Base-by-base conservation (phyloP, 2,888 invertebrate genomes). In the Zelleria hepariella region DNA sequence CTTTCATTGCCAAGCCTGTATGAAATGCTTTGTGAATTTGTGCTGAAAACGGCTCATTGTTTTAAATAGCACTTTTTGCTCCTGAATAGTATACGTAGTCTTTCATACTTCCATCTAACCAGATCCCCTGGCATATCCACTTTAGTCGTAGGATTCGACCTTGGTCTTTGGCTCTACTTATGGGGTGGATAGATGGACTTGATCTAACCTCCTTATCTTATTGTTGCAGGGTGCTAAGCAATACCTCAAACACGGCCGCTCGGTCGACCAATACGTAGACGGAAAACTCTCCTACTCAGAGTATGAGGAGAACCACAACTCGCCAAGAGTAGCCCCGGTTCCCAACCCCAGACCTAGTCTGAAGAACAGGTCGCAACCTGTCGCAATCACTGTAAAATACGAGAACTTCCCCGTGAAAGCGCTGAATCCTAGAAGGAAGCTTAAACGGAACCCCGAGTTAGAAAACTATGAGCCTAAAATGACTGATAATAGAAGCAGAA, bases 251-350 rank as follows among this genome's bases (percentile, higher is more conserved):
- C 93, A 93, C 81, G 94, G 93, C 51, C 91, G 94, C 58, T 94
- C 94, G 65, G 92, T 94, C 65, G 94, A 94, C 78, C 94, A 94
- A 70, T 94, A 94, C 90, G 94, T 94, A 21, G 94, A 94, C 76
- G 91, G 93, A 90, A 88, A 87, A 67, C 78, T 86, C 4, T 83
- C 87, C 21, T 86, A 86, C 63, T 78, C 83, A 0, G 93, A 92
- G 67, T 90, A 91, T 75, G 88, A 87, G 62, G 87, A 86, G 67
- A 83, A 82, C 64, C 86, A 85, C 72, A 79, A 78, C 64, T 86
- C 86, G 1, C 86, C 85, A 20, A 70, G 86, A 73, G 80, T 82
- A 49, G 82, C 78, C 32, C 89, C 89, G 2, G 74, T 86, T 48
- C 89, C 88, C 20, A 81, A 85, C 64, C 78, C 90, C 64, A 68